Base-by-base conservation (phyloP, 2,888 invertebrate species). In the Cantharis flavilabris region DNA sequence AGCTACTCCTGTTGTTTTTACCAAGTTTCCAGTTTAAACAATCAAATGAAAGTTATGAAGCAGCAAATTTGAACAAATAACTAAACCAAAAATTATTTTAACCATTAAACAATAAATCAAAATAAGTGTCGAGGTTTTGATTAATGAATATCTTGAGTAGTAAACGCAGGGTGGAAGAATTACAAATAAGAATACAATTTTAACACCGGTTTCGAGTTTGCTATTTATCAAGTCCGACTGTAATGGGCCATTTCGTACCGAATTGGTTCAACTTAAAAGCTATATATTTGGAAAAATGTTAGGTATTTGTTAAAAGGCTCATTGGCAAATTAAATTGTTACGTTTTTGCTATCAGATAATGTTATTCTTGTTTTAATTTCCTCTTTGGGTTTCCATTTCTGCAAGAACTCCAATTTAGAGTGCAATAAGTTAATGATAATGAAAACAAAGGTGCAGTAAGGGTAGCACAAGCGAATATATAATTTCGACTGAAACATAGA, bases 291-390 rank as follows among this genome's bases (percentile, higher is more conserved):
- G 64, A 75, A 77, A 75, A 76, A 77, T 76, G 74, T 72, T 62
- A 64, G 65, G 70, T 74, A 79, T 77, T 79, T 79, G 79, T 79
- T 77, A 78, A 75, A 75, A 70, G 75, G 72, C 75, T 76, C 78
- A 73, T 76, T 72, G 76, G 71, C 76, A 77, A 79, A 79, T 79
- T 79, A 77, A 74, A 70, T 73, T 75, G 76, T 79, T 79, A 75
- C 73, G 76, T 75, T 77, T 79, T 79, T 77, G 76, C 67, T 79
- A 80, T 77, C 78, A 70, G 79, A 80, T 80, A 80, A 80, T 80
- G 69, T 77, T 80, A 79, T 79, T 77, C 80, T 67, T 71, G 74
- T 77, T 80, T 77, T 77, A 79, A 77, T 79, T 79, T 80, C 76
- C 73, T 76, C 63, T 72, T 28, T 71, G 65, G 72, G 70, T 67